Base-by-base conservation (phyloP, 2,888 invertebrate genomes). In the Drosophila algonquin region DNA sequence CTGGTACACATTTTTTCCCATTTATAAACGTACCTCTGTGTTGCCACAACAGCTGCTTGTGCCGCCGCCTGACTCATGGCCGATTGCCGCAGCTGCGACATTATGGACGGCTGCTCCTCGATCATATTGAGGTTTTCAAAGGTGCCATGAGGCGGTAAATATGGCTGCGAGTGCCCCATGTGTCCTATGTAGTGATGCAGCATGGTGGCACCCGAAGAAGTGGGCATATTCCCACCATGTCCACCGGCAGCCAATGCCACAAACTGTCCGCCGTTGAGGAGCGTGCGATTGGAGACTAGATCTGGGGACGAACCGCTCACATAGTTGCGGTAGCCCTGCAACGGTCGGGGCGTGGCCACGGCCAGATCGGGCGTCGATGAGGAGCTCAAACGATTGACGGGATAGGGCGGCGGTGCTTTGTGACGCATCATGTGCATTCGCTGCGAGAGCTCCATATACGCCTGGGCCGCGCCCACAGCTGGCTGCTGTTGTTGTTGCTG, bases 351-450 rank as follows among this genome's bases (percentile, higher is more conserved):
- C 63, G 95, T 94, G 2, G 95, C 95, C 1, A 95, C 95, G 0
- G 97, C 97, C 63, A 97, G 91, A 91, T 97, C 97, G 0, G 97
- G 97, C 0, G 97, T 97, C 0, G 96, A 97, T 81, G 96, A 96
- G 9, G 96, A 97, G 56, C 95, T 96, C n/a, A 95, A 93, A 0
- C 95, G 94, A 87, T 95, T 95, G 0, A 94, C 94, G 0, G 96
- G 96, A 92, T 97, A 97, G 0, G 97, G 97, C 0, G 97, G 97
- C 0, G 97, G 97, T 0, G 97, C 96, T 90, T 97, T 97, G 7
- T 91, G 81, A 1, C 91, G 84, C 87, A 92, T 91, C 87, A 92
- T 90, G 61, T 92, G 92, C 68, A 92, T 77, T 12, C 91, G 91
- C 63, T 92, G 92, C 2, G 91, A 87, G 2, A 92, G 76, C 69